Base-by-base conservation (phyloP, 2,888 invertebrate genomes). In the Caenorhabditis parvicauda region DNA sequence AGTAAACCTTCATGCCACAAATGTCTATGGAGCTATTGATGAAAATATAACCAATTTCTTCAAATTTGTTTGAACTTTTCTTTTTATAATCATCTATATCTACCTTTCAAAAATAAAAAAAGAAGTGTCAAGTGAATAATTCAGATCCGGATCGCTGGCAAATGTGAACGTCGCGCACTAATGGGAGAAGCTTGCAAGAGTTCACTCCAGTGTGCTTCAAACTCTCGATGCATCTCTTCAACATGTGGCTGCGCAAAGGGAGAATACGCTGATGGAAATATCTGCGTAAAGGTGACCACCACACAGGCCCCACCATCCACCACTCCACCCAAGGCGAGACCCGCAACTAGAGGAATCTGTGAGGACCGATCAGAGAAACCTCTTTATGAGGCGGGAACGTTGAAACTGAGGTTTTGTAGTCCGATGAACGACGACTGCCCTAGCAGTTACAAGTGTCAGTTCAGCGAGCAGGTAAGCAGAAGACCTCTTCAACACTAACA, bases 171-270 rank as follows among this genome's bases (percentile, higher is more conserved):
- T 14, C 52, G 69, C 0, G 69, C 59, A 5, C 54, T 56, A 19
- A 69, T 69, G 29, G 69, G 69, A 0, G 66, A 69, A 37, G 42
- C 58, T 0, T 69, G 69, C 43, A 64, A 64, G 39, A 64, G 59
- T 2, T 69, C 69, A 0, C 54, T 66, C 1, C 67, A 70, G 46
- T 70, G 70, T 22, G 35, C 51, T 12, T 64, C 65, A 9, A 70
- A 70, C 41, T 67, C 64, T 4, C 59, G 59, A 21, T 70, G 70
- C 39, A 57, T 70, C 21, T 46, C 54, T 5, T 66, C 64, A 9
- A 21, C 55, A 1, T 70, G 70, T 37, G 70, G 67, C 6, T 70
- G 70, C 54, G 64, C 58, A 0, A 59, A 64, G 32, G 70, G 58
- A 21, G 70, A 70, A 46, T 6, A 50, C 1, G 41, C 54, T 3